Base-by-base conservation (phyloP, 1,140 invertebrate genomes). In the Hylyphantes graminicola region DNA sequence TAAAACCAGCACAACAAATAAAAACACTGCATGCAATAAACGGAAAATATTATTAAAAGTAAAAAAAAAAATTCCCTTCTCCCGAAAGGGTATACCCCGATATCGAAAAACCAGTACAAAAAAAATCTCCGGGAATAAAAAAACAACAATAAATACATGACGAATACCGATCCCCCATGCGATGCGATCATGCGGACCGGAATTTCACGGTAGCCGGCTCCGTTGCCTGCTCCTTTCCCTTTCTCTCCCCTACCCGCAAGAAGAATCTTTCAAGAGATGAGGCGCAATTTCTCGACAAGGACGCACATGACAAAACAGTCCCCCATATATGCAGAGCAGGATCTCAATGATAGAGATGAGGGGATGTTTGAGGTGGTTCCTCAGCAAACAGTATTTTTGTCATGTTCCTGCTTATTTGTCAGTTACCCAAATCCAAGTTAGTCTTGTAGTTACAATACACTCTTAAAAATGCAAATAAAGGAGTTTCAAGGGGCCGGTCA, bases 241-340 rank as follows among this genome's bases (percentile, higher is more conserved):
- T 59, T 68, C 70, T 64, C 77, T 80, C 76, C 76, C 77, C 77
- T 53, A 64, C 68, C 70, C 77, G 54, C 77, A n/a, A 59, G 54
- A 80, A 80, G 77, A 68, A 70, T 80, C 68, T 81, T n/a, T 70
- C 73, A 57, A 73, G 68, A 81, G 79, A 81, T 81, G 80, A 67
- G 80, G 80, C 80, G 80, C 80, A 83, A 83, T 83, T 83, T 83
- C 70, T 75, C 80, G 80, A n/a, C 80, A 74, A 74, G 50, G 80
- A 48, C 80, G 80, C 55, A 83, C 80, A 83, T 83, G 70, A n/a
- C 80, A 83, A 83, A 83, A 83, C 80, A 83, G 80, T 57, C n/a
- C 48, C 55, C 80, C 51, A 11, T 35, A 15, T n/a, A 48, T 50
- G 11, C 21, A 35, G 11, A 35, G 35, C 35, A 35, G 35, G 5